A percentile compares a stretch with the other conserved stretches of the same genome.
Evolutionary conservation across 2,113 vertebrate species (phyloP).

Genomic region (Heptranchias perlo): DNA sequence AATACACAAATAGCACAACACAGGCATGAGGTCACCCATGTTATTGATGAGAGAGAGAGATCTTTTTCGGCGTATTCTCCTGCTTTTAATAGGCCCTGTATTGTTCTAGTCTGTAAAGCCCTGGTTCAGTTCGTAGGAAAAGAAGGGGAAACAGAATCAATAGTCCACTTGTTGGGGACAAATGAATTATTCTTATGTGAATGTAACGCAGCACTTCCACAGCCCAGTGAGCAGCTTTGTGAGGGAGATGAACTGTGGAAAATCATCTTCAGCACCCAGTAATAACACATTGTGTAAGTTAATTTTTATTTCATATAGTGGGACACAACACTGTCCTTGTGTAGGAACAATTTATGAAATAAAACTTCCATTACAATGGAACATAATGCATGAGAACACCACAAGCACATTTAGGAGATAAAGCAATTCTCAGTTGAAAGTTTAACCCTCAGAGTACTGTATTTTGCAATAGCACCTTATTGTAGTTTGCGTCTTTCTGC

Average conservation of each 20-base stretch:
- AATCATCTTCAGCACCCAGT: conserved; percentile 33
- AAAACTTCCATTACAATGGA: background rate
- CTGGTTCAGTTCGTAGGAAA: conserved; percentile 46
- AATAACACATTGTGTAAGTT: conserved; percentile 35
- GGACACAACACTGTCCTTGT: conserved; percentile 33
- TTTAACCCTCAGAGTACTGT: conserved; percentile 15
- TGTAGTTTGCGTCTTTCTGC: background rate
- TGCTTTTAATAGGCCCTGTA: conserved; percentile 15
- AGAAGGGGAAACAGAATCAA: conserved; percentile 67
- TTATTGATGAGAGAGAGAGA: conserved; percentile 48
- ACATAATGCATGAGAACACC: background rate
- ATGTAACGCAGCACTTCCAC: conserved; percentile 65
- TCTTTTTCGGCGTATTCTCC: conserved; percentile 45
- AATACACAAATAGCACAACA: conserved; percentile 41
- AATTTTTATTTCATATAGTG: conserved; percentile 33
- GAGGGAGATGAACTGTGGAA: conserved; percentile 50
- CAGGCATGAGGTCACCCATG: conserved; percentile 47
- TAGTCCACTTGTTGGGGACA: conserved; percentile 70
- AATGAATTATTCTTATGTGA: conserved; percentile 65
- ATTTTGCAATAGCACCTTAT: background rate
- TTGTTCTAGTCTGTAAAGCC: conserved; percentile 30
- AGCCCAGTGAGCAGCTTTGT: conserved; percentile 56
- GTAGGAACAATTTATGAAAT: conserved; percentile 5
- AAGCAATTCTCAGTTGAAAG: background rate
- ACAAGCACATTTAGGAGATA: background rate